phyloP scores from a whole-genome alignment of 2,113 vertebrate species.

The Vanacampus margaritifer region DNA sequence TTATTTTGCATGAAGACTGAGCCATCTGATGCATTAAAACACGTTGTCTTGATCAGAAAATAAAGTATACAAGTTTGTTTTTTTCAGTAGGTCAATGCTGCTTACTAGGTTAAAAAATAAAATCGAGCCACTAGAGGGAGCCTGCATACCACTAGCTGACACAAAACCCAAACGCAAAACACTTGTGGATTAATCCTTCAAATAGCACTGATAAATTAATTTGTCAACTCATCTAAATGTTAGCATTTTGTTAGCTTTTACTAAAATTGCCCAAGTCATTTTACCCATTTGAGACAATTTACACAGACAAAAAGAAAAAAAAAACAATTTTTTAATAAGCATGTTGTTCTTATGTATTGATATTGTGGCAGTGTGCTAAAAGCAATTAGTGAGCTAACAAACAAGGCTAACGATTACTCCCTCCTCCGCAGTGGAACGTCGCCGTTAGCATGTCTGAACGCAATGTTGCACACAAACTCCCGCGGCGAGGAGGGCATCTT shows the following conservation, averaged over 20 bases:
- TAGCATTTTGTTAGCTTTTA: no score
- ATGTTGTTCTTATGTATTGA: no score
- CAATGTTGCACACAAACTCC: slow-evolving; percentile 98
- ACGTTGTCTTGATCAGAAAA: neutral
- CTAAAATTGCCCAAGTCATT: no score
- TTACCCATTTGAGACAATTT: no score
- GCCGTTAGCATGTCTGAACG: slow-evolving; percentile 95
- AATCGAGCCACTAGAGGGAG: no score
- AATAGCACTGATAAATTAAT: no score
- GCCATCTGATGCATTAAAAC: slow-evolving; percentile 35
- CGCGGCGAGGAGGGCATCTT: slow-evolving; percentile 97
- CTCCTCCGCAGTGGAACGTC: slow-evolving; percentile 85
- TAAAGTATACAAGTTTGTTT: neutral
- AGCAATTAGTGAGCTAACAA: neutral
- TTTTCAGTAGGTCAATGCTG: neutral
- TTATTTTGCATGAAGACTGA: slow-evolving; percentile 15
- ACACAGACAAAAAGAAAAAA: neutral
- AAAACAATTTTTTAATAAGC: no score
- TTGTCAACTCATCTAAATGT: no score
- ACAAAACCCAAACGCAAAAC: no score
- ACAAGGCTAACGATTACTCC: neutral
- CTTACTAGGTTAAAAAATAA: neutral
- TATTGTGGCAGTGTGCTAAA: neutral
- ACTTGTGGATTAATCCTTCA: no score
- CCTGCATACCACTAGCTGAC: no score